Evolutionary conservation across 2,888 invertebrate genomes (phyloP).

Genomic region (Nymphalis urticae): DNA sequence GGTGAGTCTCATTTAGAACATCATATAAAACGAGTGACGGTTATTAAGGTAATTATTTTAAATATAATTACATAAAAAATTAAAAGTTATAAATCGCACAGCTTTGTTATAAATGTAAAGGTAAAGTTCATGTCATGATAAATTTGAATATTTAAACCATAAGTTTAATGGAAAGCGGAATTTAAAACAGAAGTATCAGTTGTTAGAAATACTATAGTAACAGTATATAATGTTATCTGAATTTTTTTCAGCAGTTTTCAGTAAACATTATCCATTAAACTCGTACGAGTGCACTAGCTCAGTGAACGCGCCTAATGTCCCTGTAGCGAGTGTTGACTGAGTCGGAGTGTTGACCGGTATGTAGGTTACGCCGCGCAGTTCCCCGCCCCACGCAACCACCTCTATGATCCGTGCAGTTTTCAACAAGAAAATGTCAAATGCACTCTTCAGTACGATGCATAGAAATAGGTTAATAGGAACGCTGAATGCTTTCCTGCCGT

Average conservation of each 20-base stretch:
- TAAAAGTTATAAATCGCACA: too few species aligned
- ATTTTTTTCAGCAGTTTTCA: constrained; percentile 8
- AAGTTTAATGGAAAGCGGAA: too few species aligned
- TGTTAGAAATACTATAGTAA: too few species aligned
- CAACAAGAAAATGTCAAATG: constrained; percentile 73
- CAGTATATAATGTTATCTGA: background rate
- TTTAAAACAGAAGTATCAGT: too few species aligned
- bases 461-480: constrained; percentile 50
- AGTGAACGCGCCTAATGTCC: constrained; percentile 74
- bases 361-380: constrained; percentile 77
- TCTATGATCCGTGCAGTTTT: constrained; percentile 76
- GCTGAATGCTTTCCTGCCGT: constrained; percentile 38
- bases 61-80: too few species aligned
- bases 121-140: too few species aligned
- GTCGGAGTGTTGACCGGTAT: constrained; percentile 82
- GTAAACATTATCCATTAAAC: constrained; percentile 16
- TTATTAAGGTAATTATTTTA: constrained; percentile 8
- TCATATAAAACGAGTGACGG: background rate
- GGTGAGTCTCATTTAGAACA: constrained; percentile 59
- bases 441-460: constrained; percentile 50
- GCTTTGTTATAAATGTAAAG: too few species aligned
- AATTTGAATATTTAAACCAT: too few species aligned
- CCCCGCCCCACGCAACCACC: constrained; percentile 64
- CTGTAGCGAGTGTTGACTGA: constrained; percentile 82
- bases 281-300: constrained; percentile 58